A percentile compares a stretch with the other conserved stretches of the same genome.
Evolutionary conservation across 2,888 invertebrate species (phyloP).

Genomic region (Selenia dentaria): DNA sequence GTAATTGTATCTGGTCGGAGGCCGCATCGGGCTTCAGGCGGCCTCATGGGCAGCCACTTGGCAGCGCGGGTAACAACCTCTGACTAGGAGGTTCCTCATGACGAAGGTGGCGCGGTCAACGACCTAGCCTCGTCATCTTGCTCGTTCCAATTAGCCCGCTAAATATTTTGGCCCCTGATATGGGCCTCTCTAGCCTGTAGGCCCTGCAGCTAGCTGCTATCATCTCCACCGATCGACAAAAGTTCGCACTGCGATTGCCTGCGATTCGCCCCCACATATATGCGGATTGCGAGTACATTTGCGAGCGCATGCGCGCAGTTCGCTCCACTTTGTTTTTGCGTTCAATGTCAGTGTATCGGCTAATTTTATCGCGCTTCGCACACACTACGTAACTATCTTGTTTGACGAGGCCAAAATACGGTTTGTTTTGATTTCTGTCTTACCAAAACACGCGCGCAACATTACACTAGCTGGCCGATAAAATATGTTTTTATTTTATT

Average conservation of each 20-base stretch:
- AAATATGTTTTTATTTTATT: conserved; percentile 19
- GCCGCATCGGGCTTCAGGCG: conserved; percentile 17
- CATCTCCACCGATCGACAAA: conserved; percentile 56
- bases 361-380: conserved; percentile 80
- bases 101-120: conserved; percentile 58
- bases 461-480: conserved; percentile 34
- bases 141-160: conserved; percentile 60
- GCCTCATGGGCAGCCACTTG: conserved; percentile 24
- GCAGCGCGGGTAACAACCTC: conserved; percentile 57
- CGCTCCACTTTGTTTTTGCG: conserved; percentile 81
- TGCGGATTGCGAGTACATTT: conserved; percentile 43
- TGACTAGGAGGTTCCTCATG: conserved; percentile 46
- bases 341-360: conserved; percentile 83
- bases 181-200: conserved; percentile 54
- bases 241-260: conserved; percentile 40
- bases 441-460: conserved; percentile 54
- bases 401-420: conserved; percentile 73
- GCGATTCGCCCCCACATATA: conserved; percentile 24
- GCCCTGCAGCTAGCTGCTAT: no score
- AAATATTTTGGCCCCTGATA: conserved; percentile 49
- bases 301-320: conserved; percentile 67
- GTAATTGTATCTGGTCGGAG: conserved; percentile 24
- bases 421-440: conserved; percentile 75
- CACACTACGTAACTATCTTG: conserved; percentile 72
- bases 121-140: conserved; percentile 62